A percentile compares a stretch with the other conserved stretches of the same genome.
Conservation (phyloP, 2,888 invertebrate species). For the Drosophila pegasa region DNA sequence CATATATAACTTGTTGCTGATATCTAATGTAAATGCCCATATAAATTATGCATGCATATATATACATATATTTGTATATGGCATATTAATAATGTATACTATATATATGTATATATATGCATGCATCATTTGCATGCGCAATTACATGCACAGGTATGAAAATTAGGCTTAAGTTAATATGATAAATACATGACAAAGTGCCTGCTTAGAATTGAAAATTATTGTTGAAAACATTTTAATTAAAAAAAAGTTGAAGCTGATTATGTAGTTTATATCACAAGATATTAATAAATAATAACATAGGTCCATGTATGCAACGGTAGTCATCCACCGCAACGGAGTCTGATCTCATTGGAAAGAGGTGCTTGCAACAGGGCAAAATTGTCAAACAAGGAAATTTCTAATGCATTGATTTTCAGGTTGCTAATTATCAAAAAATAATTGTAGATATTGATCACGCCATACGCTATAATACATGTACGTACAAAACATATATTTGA, state of each 20-base stretch:
- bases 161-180: slow-evolving; percentile 51
- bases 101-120: not conserved
- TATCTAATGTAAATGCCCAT: slow-evolving; percentile 26
- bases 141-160: slow-evolving; percentile 26
- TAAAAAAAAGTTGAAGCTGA: slow-evolving; percentile 38
- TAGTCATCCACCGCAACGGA: slow-evolving; percentile 25
- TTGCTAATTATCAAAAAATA: slow-evolving; percentile 74
- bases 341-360: slow-evolving; percentile 59
- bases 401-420: slow-evolving; percentile 68
- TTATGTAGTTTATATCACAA: slow-evolving; percentile 37
- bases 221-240: slow-evolving; percentile 31
- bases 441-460: slow-evolving; percentile 76
- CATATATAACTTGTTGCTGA: slow-evolving; percentile 31
- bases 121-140: slow-evolving; percentile 23
- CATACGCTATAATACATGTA: slow-evolving; percentile 60
- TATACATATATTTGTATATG: not conserved
- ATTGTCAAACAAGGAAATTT: slow-evolving; percentile 52
- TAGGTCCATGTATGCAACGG: not conserved
- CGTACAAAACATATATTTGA: slow-evolving; percentile 42
- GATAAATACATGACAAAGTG: slow-evolving; percentile 52
- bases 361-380: slow-evolving; percentile 49
- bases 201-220: slow-evolving; percentile 54
- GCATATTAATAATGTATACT: not conserved
- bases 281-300: slow-evolving; percentile 14
- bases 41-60: not conserved